Conservation (phyloP, 2,888 invertebrate genomes). For the Tachystola acroxantha region DNA sequence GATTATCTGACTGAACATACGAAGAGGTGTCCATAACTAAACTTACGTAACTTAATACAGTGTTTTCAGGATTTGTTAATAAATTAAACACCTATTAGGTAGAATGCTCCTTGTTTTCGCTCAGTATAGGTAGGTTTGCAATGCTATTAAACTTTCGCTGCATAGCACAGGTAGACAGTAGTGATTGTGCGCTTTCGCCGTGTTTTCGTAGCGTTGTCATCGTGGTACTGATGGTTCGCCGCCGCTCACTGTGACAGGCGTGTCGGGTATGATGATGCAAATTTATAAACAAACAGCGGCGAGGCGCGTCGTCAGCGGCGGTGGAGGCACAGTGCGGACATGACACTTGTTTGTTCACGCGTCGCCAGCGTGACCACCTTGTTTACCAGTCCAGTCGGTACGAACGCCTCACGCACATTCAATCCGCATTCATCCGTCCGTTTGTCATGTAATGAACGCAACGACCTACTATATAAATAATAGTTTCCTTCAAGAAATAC, state of each 20-base stretch:
- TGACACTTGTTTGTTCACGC: conserved; percentile 74
- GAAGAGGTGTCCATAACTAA: no score
- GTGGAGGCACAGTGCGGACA: conserved; percentile 37
- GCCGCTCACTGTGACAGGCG: conserved; percentile 17
- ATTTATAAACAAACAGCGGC: conserved; percentile 18
- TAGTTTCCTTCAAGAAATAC: conserved; percentile 18
- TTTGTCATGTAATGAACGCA: no score
- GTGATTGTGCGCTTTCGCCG: conserved; percentile 58
- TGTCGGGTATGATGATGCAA: conserved; percentile 27
- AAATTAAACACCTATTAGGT: no score
- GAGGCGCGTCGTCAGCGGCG: conserved; percentile 23
- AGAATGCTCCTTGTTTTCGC: no score
- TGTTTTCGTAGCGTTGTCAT: conserved; percentile 22
- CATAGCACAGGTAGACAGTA: no score
- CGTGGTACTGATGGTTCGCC: no score
- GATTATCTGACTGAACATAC: no score
- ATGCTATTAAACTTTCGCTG: conserved; percentile 49
- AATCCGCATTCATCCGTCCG: conserved; percentile 46
- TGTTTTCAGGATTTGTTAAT: no score
- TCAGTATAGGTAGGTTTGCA: conserved; percentile 1
- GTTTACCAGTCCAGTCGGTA: conserved; percentile 51
- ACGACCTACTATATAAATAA: conserved; percentile 28
- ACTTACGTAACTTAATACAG: no score
- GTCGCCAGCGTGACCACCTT: conserved; percentile 61
- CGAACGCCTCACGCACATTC: conserved; percentile 46